phyloP scores from a whole-genome alignment of 2,797 vertebrate species.

The Acomys russatus region DNA sequence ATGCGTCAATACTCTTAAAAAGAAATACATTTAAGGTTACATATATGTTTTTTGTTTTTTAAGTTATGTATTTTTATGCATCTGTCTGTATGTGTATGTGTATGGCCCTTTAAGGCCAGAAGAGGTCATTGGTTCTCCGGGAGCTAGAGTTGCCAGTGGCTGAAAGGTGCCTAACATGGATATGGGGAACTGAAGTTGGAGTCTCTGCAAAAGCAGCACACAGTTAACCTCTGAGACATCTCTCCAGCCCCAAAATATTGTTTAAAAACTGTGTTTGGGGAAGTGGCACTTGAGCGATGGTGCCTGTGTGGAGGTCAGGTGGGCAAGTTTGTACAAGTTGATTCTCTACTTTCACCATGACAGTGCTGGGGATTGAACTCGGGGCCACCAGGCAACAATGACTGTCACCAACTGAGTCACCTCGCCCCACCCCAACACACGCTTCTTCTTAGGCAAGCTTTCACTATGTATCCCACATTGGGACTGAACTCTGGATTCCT shows the following conservation, averaged over 20 bases:
- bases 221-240: neutral
- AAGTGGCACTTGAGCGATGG: neutral
- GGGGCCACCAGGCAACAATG: neutral
- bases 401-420: neutral
- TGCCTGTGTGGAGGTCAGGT: neutral
- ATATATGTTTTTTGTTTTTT: neutral
- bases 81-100: neutral
- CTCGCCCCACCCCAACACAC: fast-evolving
- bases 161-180: too few species aligned
- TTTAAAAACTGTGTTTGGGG: neutral
- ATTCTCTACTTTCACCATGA: neutral
- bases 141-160: neutral
- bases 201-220: neutral
- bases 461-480: neutral
- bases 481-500: neutral
- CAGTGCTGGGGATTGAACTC: neutral
- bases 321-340: neutral
- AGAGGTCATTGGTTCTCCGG: neutral
- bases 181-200: neutral
- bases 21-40: neutral
- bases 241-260: neutral
- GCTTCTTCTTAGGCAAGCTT: neutral
- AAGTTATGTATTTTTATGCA: neutral
- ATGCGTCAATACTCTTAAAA: slow-evolving; percentile 1
- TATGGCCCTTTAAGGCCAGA: neutral